Base-by-base conservation (phyloP, 2,797 vertebrate genomes). In the Myotis vivesi region DNA sequence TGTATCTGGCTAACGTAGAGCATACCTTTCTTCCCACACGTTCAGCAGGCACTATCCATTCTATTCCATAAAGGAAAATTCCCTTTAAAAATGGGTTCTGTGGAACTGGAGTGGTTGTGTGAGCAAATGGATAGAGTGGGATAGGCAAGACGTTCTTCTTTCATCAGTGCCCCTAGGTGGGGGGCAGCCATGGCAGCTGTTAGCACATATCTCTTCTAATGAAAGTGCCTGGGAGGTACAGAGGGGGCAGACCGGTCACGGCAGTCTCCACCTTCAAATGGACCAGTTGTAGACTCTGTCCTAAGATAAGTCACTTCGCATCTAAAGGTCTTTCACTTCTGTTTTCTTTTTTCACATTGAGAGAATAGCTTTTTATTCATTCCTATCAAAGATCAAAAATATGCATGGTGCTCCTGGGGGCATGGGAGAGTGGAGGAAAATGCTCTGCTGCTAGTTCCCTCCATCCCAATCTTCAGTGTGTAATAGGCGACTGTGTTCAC, bases 321-420 rank as follows among this genome's bases (percentile, higher is more conserved):
- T 49, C 38, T 71, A 49, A 53, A 72, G 16, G 13, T 30, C 17
- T 90, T 75, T 55, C 3, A 46, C 53, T 38, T 20, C 23, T 30
- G 66, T 81, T 75, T 76, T 55, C 36, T 51, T 51, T 46, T 46
- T 73, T 22, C 38, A 41, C 23, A 57, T 5, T 19, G 46, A 94
- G 64, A 73, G 36, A 79, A 20, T 44, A 23, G 91, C 75, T 59
- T 0, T 36, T 64, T 76, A 91, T 86, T 59, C 0, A 41, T 64
- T 68, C 9, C 55, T 83, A 89, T 89, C 49, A 75, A 93, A 89
- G 59, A 77, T 64, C 9, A 73, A 87, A 94, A 38, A 75, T 73
- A 12, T 33, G 44, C 33, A 16, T 71, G 22, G 33, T 22, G 3
- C n/a, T 77, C 5, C 3, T n/a, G 33, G 8, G 6, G 41, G 10